Evolutionary conservation across 2,113 vertebrate genomes (phyloP).

Genomic region (Trogon melanurus): DNA sequence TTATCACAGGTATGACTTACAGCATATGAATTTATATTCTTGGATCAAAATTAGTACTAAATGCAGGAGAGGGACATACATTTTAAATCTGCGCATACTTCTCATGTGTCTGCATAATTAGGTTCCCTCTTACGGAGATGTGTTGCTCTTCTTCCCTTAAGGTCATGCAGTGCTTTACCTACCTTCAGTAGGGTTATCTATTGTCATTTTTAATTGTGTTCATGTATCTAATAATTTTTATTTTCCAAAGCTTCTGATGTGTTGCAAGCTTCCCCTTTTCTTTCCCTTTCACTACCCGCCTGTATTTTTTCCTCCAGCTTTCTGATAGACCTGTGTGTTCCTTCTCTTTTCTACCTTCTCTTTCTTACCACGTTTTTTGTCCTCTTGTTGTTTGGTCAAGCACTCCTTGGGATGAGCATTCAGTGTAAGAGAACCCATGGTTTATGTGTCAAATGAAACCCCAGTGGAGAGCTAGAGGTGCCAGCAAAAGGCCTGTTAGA

Average conservation of each 20-base stretch:
- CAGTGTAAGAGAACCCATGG: not conserved
- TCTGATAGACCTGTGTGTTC: not conserved
- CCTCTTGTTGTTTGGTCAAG: not conserved
- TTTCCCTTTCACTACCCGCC: not conserved
- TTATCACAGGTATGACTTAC: not conserved
- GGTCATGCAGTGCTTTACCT: not conserved
- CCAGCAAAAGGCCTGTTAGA: not conserved
- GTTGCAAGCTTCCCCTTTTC: not conserved
- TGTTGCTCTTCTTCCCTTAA: not conserved
- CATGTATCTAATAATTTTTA: not conserved
- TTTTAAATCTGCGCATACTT: not conserved
- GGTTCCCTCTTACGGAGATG: not conserved
- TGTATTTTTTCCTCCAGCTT: not conserved
- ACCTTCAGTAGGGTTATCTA: not conserved
- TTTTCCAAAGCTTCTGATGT: not conserved
- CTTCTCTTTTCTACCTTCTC: not conserved
- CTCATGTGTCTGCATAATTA: not conserved
- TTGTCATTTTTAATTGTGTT: not conserved
- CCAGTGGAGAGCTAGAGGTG: not conserved
- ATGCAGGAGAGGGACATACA: not conserved
- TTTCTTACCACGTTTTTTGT: not conserved
- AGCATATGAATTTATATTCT: not conserved
- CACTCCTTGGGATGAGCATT: not conserved
- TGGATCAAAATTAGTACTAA: not conserved
- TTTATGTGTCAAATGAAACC: not conserved